A percentile compares a stretch with the other conserved stretches of the same genome.
These are phyloP conservation scores for Lymantria monacha DNA, from an alignment of 2,888 invertebrate genomes.

Conservation along the genomic window DNA sequence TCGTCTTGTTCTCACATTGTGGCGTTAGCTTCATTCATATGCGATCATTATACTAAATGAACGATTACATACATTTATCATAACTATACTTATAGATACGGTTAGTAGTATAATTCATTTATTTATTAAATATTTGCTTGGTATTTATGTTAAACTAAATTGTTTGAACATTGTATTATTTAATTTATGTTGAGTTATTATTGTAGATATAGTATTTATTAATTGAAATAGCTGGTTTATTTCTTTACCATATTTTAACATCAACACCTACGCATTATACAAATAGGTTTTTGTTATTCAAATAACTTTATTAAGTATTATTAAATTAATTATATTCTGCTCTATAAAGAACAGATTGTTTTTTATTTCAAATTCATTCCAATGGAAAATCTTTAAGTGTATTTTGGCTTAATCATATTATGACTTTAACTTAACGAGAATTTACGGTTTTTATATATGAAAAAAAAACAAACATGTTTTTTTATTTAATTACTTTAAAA, in stretches of 20 bases:
- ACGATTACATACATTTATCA: conserved; percentile 33
- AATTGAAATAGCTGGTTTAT: background rate
- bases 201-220: background rate
- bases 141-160: conserved; percentile 11
- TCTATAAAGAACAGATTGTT: too few relatives aligned
- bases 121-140: conserved; percentile 6
- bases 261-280: background rate
- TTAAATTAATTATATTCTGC: too few relatives aligned
- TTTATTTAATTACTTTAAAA: too few relatives aligned
- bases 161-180: background rate
- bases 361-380: too few relatives aligned
- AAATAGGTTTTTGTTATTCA: background rate
- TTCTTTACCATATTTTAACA: background rate
- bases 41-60: conserved; percentile 33
- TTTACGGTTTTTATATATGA: too few relatives aligned
- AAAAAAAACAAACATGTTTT: too few relatives aligned
- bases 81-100: conserved; percentile 14
- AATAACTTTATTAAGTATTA: background rate
- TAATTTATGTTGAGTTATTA: background rate
- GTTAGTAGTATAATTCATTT: conserved; percentile 11
- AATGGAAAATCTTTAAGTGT: too few relatives aligned
- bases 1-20: conserved; percentile 35
- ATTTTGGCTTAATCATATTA: too few relatives aligned
- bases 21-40: conserved; percentile 34
- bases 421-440: too few relatives aligned